Percentiles rank a stretch among this genome's conserved stretches.
Conservation (phyloP, 2,888 invertebrate species). For the Gisinianus flammeolus region DNA sequence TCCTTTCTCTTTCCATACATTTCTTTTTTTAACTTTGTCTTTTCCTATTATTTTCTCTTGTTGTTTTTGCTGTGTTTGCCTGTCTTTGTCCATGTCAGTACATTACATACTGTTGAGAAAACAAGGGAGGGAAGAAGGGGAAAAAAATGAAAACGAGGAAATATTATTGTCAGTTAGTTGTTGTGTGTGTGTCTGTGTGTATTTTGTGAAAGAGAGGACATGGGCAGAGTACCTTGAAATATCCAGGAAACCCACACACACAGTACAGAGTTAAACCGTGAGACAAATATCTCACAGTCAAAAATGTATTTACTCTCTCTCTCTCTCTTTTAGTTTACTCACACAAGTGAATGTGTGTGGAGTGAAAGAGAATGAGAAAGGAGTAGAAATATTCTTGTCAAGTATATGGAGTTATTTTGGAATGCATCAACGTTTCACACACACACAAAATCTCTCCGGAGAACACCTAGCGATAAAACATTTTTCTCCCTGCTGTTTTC, state of each 20-base stretch:
- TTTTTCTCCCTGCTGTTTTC: not conserved
- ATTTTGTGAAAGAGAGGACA: not conserved
- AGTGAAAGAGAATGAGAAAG: not conserved
- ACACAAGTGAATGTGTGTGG: not conserved
- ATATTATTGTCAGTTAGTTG: not conserved
- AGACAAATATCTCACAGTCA: not conserved
- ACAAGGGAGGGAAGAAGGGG: too few relatives aligned
- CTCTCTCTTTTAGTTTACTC: too few relatives aligned
- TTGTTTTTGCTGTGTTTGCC: not conserved
- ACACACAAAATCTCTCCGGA: not conserved
- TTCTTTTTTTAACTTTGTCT: not conserved
- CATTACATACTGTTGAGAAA: too few relatives aligned
- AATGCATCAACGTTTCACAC: not conserved
- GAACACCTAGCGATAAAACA: not conserved
- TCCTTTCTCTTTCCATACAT: not conserved
- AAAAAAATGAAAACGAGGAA: not conserved
- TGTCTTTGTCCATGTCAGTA: not conserved
- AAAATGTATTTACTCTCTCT: not conserved
- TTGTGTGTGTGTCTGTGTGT: not conserved
- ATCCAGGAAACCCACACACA: not conserved
- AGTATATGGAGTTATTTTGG: not conserved
- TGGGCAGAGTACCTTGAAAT: not conserved
- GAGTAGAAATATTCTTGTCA: not conserved
- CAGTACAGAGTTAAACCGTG: not conserved
- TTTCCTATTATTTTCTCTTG: not conserved